Evolutionary conservation across 1,140 invertebrate genomes (phyloP).

Genomic region (Sycobia sp.): DNA sequence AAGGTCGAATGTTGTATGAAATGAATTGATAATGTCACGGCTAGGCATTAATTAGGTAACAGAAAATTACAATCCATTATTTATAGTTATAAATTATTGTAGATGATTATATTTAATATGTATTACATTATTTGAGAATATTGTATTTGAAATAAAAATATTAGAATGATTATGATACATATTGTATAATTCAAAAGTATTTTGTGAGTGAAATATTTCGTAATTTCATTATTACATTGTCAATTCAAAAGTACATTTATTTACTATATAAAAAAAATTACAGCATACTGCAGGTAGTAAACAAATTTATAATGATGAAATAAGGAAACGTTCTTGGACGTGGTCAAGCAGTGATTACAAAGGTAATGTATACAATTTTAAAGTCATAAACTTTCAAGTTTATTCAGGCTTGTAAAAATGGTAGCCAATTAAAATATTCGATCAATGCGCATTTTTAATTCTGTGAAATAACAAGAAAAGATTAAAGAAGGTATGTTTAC

Average conservation of each 20-base stretch:
- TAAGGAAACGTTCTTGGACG: no score
- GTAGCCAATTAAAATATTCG: no score
- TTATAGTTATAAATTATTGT: neutral
- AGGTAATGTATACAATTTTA: no score
- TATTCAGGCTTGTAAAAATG: no score
- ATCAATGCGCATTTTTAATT: no score
- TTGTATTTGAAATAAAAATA: neutral
- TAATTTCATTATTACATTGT: neutral
- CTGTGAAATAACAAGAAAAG: no score
- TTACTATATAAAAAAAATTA: neutral
- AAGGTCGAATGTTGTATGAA: constrained; percentile 1
- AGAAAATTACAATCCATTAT: neutral
- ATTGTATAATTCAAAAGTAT: no score
- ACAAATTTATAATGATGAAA: neutral
- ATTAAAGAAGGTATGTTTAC: no score
- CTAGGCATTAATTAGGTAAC: constrained; percentile 3
- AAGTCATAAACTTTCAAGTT: no score
- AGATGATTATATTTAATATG: neutral
- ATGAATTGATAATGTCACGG: constrained; percentile 17
- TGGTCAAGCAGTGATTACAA: constrained; percentile 16
- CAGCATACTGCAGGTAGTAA: neutral
- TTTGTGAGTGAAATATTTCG: no score
- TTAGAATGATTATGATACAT: neutral
- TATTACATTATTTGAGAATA: neutral
- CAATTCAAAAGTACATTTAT: neutral